phyloP scores from a whole-genome alignment of 2,888 invertebrate species.

The Apamea monoglypha region DNA sequence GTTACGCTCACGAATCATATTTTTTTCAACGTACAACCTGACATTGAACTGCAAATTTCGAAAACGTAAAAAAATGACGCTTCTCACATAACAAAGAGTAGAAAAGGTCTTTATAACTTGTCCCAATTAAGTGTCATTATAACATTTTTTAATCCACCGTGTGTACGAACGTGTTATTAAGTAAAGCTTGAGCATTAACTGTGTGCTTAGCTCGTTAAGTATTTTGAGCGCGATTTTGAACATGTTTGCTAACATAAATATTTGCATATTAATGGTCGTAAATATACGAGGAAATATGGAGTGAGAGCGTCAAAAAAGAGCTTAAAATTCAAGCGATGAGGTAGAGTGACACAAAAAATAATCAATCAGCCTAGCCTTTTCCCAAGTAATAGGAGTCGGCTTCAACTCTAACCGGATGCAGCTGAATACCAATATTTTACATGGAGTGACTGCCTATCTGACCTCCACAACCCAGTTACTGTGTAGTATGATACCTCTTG shows the following conservation, averaged over 20 bases:
- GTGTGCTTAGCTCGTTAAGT: slow-evolving; percentile 21
- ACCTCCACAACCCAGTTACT: too few relatives aligned
- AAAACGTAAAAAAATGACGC: too few relatives aligned
- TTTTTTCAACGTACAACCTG: too few relatives aligned
- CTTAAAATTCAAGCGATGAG: background rate
- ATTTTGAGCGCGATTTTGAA: slow-evolving; percentile 32
- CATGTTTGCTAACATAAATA: slow-evolving; percentile 37
- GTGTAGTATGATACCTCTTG: too few relatives aligned
- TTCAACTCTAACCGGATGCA: too few relatives aligned
- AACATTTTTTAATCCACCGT: slow-evolving; percentile 11
- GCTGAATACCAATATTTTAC: too few relatives aligned
- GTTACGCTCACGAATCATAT: too few relatives aligned
- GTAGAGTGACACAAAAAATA: too few relatives aligned
- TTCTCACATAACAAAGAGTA: background rate
- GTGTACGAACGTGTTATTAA: slow-evolving; percentile 39
- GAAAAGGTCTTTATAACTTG: background rate
- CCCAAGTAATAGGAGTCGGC: too few relatives aligned
- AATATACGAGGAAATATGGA: slow-evolving; percentile 9
- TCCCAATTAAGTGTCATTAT: background rate
- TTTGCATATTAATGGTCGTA: slow-evolving; percentile 41
- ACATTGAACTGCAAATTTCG: too few relatives aligned
- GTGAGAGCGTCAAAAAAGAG: background rate
- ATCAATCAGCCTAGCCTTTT: too few relatives aligned
- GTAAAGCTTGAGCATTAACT: slow-evolving; percentile 29
- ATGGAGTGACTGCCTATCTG: too few relatives aligned